Evolutionary conservation across 2,113 vertebrate species (phyloP).

Genomic region (Progne subis): DNA sequence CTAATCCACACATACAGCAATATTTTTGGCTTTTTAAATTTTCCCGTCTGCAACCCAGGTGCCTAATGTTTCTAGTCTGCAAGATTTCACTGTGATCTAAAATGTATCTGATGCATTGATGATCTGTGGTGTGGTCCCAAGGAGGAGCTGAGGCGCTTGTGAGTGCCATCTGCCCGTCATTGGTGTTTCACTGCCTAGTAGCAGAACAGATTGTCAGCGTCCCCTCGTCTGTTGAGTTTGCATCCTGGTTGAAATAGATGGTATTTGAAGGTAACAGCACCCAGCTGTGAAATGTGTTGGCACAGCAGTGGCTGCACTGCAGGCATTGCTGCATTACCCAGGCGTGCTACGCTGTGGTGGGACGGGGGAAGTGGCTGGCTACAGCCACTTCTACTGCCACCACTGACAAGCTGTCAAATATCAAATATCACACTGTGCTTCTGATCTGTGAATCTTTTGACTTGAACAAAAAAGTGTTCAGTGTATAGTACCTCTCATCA

Average conservation of each 20-base stretch:
- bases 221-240: not conserved
- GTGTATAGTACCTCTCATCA: not conserved
- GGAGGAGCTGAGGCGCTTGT: not conserved
- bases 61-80: rapidly evolving
- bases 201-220: not conserved
- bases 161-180: not conserved
- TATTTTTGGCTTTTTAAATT: not conserved
- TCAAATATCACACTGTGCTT: not conserved
- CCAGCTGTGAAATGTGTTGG: not conserved
- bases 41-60: not conserved
- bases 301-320: not conserved
- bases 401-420: not conserved
- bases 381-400: not conserved
- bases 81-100: not conserved
- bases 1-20: not conserved
- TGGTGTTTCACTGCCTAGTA: not conserved
- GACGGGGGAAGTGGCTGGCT: not conserved
- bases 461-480: not conserved
- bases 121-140: not conserved
- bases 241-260: not conserved
- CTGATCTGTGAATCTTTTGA: not conserved
- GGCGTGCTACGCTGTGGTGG: not conserved
- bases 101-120: not conserved
- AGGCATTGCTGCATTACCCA: not conserved
- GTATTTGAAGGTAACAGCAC: not conserved